Percentiles rank a stretch among this genome's conserved stretches.
Evolutionary conservation across 2,797 vertebrate species (phyloP).

Genomic region (Prionace glauca): DNA sequence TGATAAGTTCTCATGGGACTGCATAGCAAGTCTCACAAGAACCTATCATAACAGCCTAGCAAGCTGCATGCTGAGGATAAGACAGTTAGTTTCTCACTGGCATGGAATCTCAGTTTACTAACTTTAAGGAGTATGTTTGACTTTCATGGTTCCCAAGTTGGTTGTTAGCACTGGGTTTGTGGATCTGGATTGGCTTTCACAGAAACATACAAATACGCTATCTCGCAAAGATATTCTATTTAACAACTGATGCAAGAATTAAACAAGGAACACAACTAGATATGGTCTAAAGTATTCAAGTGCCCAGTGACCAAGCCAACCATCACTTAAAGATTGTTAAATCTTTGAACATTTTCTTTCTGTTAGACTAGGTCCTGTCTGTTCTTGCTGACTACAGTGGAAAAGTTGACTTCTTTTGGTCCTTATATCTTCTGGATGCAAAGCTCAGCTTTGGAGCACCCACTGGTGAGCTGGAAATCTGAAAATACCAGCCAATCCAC

Average conservation of each 20-base stretch:
- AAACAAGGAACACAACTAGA: neutral
- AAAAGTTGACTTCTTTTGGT: neutral
- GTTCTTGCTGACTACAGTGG: neutral
- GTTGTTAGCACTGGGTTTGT: neutral
- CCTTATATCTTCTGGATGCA: neutral
- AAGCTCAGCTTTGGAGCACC: too few relatives aligned
- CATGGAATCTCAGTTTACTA: neutral
- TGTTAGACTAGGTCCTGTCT: neutral
- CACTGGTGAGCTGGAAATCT: too few relatives aligned
- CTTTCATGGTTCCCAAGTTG: neutral
- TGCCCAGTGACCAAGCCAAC: neutral
- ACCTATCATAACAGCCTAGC: neutral
- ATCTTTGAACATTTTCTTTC: neutral
- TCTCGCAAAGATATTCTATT: neutral
- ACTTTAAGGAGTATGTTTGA: neutral
- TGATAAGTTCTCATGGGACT: neutral
- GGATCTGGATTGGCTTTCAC: neutral
- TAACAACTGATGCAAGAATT: neutral
- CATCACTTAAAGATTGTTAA: neutral
- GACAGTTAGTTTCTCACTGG: neutral
- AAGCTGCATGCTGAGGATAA: constrained; percentile 23
- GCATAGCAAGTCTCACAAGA: too few relatives aligned
- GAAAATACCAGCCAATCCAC: too few relatives aligned
- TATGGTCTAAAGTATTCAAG: neutral
- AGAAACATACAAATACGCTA: neutral